A percentile compares a stretch with the other conserved stretches of the same genome.
Conservation (phyloP, 2,888 invertebrate species). For the Cheilosia grossa region DNA sequence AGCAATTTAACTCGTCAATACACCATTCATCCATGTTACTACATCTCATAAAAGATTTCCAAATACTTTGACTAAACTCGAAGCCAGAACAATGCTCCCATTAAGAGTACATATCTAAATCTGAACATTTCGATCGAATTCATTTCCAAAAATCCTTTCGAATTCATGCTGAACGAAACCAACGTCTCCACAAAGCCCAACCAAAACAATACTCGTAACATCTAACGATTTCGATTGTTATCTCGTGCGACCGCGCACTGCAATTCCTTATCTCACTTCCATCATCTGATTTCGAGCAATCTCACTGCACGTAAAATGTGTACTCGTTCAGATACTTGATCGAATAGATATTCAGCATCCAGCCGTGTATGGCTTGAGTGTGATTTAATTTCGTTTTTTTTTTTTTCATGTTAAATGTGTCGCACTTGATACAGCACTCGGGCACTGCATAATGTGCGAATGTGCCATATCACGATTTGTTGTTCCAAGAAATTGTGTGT, state of each 20-base stretch:
- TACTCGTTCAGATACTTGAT: constrained; percentile 30
- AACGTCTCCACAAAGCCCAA: constrained; percentile 22
- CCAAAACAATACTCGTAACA: constrained; percentile 47
- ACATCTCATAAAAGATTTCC: constrained; percentile 15
- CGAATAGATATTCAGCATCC: constrained; percentile 28
- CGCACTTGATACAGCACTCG: constrained; percentile 44
- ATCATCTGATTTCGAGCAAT: constrained; percentile 51
- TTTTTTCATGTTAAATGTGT: constrained; percentile 35
- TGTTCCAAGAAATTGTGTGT: background rate
- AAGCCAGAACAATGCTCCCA: constrained; percentile 61
- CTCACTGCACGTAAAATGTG: constrained; percentile 31
- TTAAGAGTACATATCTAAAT: constrained; percentile 36
- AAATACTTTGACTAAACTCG: constrained; percentile 17
- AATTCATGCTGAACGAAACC: constrained; percentile 49
- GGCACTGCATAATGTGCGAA: constrained; percentile 1
- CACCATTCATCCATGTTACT: constrained; percentile 10
- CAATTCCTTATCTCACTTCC: constrained; percentile 57
- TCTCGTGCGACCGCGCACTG: constrained; percentile 39
- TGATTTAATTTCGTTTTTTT: constrained; percentile 45
- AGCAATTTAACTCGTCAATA: constrained; percentile 10
- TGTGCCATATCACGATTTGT: constrained; percentile 64
- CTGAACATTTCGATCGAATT: constrained; percentile 43
- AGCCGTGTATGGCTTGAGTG: constrained; percentile 40
- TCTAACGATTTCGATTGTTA: constrained; percentile 57
- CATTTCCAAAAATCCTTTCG: constrained; percentile 65